Percentiles rank a stretch among this genome's conserved stretches.
Evolutionary conservation across 1,140 invertebrate genomes (phyloP).

Genomic region (Melitaea cinxia): DNA sequence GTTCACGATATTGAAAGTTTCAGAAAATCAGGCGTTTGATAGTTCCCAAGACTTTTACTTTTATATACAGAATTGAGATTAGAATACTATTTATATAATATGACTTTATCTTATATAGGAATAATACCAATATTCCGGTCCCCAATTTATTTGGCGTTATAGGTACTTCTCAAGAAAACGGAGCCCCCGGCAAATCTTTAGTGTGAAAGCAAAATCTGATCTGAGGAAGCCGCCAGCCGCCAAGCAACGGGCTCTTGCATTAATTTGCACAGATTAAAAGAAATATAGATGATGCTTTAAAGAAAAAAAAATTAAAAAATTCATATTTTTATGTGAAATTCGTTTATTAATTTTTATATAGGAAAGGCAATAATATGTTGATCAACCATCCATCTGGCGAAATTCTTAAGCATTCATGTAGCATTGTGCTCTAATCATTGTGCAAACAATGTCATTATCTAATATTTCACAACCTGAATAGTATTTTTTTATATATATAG

Average conservation of each 20-base stretch:
- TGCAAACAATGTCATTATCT: too few species aligned
- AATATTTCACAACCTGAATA: too few species aligned
- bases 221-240: slow-evolving; percentile 63
- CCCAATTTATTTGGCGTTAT: slow-evolving; percentile 28
- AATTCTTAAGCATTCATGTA: too few species aligned
- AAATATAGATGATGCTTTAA: slow-evolving; percentile 19
- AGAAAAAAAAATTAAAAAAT: background rate
- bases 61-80: background rate
- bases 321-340: too few species aligned
- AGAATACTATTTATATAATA: background rate
- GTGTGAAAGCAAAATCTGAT: slow-evolving; percentile 77
- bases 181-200: slow-evolving; percentile 49
- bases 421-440: too few species aligned
- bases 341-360: too few species aligned
- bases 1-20: too few species aligned
- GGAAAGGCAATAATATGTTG: too few species aligned
- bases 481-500: too few species aligned
- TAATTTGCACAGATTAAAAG: slow-evolving; percentile 60
- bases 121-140: slow-evolving; percentile 8
- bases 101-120: background rate
- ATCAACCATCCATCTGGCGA: too few species aligned
- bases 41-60: too few species aligned
- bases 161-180: slow-evolving; percentile 22
- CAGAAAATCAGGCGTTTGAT: too few species aligned
- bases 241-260: slow-evolving; percentile 59